Evolutionary conservation across 2,113 vertebrate genomes (phyloP), one percentile per base, ranked within the genome.

Genomic region (Otolemur garnettii): DNA sequence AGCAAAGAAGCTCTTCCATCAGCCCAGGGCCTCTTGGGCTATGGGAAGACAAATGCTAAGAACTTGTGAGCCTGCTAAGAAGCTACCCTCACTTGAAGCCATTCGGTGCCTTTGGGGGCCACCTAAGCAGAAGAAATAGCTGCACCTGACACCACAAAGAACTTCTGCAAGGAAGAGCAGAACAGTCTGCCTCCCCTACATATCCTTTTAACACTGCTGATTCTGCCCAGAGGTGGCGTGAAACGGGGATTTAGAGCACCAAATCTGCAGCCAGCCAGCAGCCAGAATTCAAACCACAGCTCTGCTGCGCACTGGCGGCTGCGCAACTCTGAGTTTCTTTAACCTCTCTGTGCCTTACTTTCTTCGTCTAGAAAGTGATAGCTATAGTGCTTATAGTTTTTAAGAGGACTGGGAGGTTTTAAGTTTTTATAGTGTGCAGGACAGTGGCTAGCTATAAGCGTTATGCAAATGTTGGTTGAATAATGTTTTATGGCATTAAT

Each of bases 111-210:
- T 94, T 53, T 72, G 83, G 88, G 42, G 72, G 62, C 10, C 77
- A 15, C 55, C 18, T 0, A 69, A 42, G 4, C 64, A 10, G 64
- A 72, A 57, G 68, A 86, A 42, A 72, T 3, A 59, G 62, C 26
- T 19, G 0, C 11, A 26, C 13, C 4, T n/a, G 38, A 72, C 68
- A 19, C 24, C 26, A 0, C 1, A 8, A 22, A 93, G 14, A 38
- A 30, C 50, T 62, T 74, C 24, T 15, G 15, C 64, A 42, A 3
- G 0, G n/a, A 64, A 35, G 26, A 0, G 0, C 78, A 0, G 0
- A 1, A 0, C 15, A 21, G 9, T 28, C 33, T 77, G 83, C 90
- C 74, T n/a, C 28, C 19, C 30, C 7, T 7, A 10, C 38, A 38
- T 38, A 45, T 0, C 53, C 11, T 45, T 9, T 53, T 18, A n/a